A percentile compares a stretch with the other conserved stretches of the same genome.
Evolutionary conservation across 2,888 invertebrate species (phyloP).

Genomic region (Diarsia brunnea): DNA sequence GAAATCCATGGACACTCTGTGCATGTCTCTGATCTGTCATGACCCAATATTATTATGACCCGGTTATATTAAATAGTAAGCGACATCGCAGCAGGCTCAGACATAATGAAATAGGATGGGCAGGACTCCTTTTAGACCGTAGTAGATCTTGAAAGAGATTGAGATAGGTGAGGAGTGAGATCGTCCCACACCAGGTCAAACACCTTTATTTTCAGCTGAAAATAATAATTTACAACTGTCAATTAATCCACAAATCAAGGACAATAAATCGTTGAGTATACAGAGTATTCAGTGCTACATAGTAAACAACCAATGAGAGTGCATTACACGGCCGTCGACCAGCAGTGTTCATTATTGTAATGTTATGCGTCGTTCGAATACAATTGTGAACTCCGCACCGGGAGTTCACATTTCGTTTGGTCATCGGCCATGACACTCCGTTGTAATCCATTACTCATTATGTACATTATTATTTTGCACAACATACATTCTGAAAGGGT

Average conservation of each 20-base stretch:
- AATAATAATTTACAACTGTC: neutral
- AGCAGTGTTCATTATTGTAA: conserved; percentile 45
- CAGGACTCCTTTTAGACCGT: neutral
- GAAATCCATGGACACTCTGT: too few species aligned
- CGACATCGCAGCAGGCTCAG: neutral
- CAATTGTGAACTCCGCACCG: conserved; percentile 13
- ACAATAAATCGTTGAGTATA: neutral
- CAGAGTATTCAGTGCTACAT: neutral
- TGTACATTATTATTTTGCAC: neutral
- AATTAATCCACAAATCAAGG: neutral
- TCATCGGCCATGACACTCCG: conserved; percentile 18
- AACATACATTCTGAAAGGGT: too few species aligned
- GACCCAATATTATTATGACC: neutral
- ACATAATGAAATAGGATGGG: neutral
- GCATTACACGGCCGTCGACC: conserved; percentile 7
- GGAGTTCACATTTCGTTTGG: conserved; percentile 15
- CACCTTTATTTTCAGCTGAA: neutral
- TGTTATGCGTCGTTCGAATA: conserved; percentile 23
- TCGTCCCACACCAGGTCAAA: neutral
- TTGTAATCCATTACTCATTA: neutral
- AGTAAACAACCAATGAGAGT: conserved; percentile 3
- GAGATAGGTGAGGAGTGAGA: neutral
- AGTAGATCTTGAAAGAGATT: neutral
- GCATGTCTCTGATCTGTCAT: neutral
- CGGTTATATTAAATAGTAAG: neutral